Conservation (phyloP, 1,140 invertebrate genomes). For the Aplysia californica region DNA sequence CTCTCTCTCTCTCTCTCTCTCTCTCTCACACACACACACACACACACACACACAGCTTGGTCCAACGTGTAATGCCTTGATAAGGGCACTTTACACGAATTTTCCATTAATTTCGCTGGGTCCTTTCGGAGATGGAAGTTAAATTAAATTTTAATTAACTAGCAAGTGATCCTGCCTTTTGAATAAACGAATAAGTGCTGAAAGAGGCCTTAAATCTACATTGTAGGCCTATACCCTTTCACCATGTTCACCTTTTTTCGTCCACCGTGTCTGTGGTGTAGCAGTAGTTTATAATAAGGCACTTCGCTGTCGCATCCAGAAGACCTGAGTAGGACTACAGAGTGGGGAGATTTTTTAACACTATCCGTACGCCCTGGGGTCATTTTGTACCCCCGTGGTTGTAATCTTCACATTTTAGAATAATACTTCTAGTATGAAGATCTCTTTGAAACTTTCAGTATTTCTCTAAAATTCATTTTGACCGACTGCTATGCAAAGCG, state of each 20-base stretch:
- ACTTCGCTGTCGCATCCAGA: no score
- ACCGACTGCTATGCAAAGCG: no score
- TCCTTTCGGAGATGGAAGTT: not conserved
- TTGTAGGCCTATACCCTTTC: no score
- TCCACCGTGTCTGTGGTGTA: no score
- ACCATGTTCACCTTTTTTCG: no score
- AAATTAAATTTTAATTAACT: not conserved
- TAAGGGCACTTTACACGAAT: no score
- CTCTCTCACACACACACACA: conserved; percentile 30
- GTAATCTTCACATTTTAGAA: not conserved
- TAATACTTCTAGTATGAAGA: not conserved
- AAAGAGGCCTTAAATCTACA: not conserved
- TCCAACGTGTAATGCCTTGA: conserved; percentile 22
- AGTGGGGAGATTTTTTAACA: not conserved
- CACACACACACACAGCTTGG: conserved; percentile 35
- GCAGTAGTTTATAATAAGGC: no score
- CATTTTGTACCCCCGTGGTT: no score
- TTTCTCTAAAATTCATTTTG: no score
- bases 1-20: conserved; percentile 33
- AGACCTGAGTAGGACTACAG: not conserved
- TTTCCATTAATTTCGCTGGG: conserved; percentile 6
- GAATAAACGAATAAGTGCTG: not conserved
- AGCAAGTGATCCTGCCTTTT: not conserved
- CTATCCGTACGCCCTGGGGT: no score
- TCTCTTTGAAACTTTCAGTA: no score